Percentiles rank a stretch among this genome's conserved stretches.
Conservation (phyloP, 2,888 invertebrate genomes). For the Megalurothrips usitatus region DNA sequence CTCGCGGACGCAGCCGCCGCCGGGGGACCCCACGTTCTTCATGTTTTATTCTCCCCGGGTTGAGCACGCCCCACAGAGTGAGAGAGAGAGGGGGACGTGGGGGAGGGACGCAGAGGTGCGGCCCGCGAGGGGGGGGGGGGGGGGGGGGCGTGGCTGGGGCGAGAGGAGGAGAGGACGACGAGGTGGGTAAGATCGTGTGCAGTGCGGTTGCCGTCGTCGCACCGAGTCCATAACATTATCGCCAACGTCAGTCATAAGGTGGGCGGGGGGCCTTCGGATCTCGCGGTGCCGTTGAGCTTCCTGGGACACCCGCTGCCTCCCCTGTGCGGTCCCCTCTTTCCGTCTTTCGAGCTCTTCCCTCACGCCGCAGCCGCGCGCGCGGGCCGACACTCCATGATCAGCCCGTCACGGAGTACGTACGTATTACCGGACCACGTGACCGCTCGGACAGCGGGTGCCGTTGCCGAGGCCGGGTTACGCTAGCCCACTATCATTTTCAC, state of each 20-base stretch:
- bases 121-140: not conserved
- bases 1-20: not conserved
- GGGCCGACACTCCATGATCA: not conserved
- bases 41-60: slow-evolving; percentile 20
- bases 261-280: too few species aligned
- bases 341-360: not conserved
- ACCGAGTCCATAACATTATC: not conserved
- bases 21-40: slow-evolving; percentile 15
- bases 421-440: too few species aligned
- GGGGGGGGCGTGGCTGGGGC: not conserved
- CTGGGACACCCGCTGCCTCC: too few species aligned
- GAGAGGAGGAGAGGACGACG: not conserved
- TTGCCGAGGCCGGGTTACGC: too few species aligned
- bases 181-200: not conserved
- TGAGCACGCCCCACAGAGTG: slow-evolving; percentile 2
- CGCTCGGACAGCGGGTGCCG: too few species aligned
- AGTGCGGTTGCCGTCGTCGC: not conserved
- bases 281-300: too few species aligned
- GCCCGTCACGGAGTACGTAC: not conserved
- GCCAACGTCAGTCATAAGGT: too few species aligned
- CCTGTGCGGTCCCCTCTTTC: too few species aligned
- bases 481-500: too few species aligned
- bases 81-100: not conserved
- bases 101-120: not conserved
- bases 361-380: not conserved